Conservation (phyloP, 2,888 invertebrate genomes). For the Apodemia mormo region DNA sequence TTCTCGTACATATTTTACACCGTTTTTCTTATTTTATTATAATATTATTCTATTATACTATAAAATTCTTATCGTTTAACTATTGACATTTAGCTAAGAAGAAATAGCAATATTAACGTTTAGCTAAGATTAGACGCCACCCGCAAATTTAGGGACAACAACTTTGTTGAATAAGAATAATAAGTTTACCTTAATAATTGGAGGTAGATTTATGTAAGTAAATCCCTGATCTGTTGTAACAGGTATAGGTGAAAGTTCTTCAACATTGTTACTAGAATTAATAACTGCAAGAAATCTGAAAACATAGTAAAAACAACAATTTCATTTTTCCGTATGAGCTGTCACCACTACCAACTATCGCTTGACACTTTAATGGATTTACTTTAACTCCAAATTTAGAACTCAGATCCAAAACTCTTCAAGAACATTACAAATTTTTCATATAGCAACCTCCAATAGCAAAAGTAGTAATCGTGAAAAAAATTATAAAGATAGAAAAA, state of each 20-base stretch:
- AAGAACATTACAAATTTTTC: too few species aligned
- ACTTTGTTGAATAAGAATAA: background rate
- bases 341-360: too few species aligned
- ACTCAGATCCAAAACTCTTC: too few species aligned
- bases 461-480: too few species aligned
- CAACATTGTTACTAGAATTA: background rate
- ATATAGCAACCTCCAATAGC: too few species aligned
- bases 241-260: background rate
- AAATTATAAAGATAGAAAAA: too few species aligned
- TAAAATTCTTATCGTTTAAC: too few species aligned
- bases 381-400: background rate
- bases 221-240: background rate
- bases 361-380: too few species aligned
- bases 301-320: background rate
- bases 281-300: constrained; percentile 18
- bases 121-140: background rate
- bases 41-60: too few species aligned
- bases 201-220: constrained; percentile 6
- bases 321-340: background rate
- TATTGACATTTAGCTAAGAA: too few species aligned
- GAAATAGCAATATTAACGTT: too few species aligned
- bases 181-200: background rate
- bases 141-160: background rate
- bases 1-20: background rate
- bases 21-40: background rate